Conservation (phyloP, 2,797 vertebrate genomes). For the Adelosebastes latens region DNA sequence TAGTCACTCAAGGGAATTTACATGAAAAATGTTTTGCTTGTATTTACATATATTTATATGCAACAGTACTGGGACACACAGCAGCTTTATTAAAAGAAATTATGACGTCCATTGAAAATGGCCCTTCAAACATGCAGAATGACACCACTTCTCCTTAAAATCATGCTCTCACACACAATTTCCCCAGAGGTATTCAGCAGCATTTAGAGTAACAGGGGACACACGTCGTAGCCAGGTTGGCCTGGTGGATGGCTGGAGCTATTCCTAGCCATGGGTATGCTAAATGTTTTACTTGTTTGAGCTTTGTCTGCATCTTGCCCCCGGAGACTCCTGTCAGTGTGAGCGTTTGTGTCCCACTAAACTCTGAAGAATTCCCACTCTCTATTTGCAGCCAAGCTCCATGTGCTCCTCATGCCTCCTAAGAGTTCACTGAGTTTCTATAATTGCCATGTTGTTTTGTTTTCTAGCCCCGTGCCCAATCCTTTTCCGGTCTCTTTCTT, state of each 20-base stretch:
- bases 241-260: slow-evolving; percentile 4
- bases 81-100: background rate
- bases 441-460: background rate
- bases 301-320: slow-evolving; percentile 32
- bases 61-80: background rate
- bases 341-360: slow-evolving; percentile 34
- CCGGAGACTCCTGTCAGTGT: slow-evolving; percentile 2
- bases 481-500: background rate
- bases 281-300: slow-evolving; percentile 45
- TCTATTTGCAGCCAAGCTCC: background rate
- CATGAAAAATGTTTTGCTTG: background rate
- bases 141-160: background rate
- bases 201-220: background rate
- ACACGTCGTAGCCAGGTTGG: background rate
- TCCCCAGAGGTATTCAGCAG: background rate
- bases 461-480: background rate
- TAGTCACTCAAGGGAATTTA: background rate
- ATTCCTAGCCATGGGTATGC: background rate
- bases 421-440: slow-evolving; percentile 27
- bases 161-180: background rate
- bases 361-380: slow-evolving; percentile 29
- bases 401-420: background rate
- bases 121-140: background rate
- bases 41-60: slow-evolving; percentile 3
- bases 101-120: background rate